Evolutionary conservation across 2,888 invertebrate species (phyloP).

Genomic region (Adineta ricciae): DNA sequence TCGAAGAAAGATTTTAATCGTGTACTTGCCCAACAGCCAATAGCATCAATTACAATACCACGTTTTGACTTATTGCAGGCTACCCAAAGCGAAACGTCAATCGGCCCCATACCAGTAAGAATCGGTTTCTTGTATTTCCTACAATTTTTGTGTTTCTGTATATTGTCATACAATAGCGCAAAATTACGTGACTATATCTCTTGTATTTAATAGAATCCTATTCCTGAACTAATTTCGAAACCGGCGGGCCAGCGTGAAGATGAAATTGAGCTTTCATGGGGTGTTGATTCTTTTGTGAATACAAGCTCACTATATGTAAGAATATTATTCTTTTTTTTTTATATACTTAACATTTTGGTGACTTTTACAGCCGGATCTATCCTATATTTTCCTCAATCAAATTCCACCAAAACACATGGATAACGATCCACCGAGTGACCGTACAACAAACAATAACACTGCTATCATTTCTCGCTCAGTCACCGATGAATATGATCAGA

Average conservation of each 20-base stretch:
- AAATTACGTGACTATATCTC: no score
- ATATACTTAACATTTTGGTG: no score
- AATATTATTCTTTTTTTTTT: not conserved
- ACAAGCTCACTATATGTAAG: not conserved
- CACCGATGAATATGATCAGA: not conserved
- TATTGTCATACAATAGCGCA: no score
- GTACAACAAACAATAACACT: not conserved
- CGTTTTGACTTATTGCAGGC: not conserved
- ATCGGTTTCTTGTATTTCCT: not conserved
- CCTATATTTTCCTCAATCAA: not conserved
- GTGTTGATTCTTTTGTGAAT: not conserved
- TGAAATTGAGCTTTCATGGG: not conserved
- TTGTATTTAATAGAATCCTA: not conserved
- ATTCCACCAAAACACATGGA: not conserved
- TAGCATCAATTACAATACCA: not conserved
- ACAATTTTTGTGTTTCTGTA: no score
- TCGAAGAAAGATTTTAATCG: not conserved
- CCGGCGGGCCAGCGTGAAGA: not conserved
- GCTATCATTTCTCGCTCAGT: not conserved
- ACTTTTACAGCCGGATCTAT: no score
- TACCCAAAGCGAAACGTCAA: not conserved
- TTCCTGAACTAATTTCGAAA: not conserved
- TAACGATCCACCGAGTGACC: no score
- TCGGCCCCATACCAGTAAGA: not conserved
- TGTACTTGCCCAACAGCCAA: not conserved